Base-by-base conservation (phyloP, 2,113 vertebrate species). In the Platichthys stellatus region DNA sequence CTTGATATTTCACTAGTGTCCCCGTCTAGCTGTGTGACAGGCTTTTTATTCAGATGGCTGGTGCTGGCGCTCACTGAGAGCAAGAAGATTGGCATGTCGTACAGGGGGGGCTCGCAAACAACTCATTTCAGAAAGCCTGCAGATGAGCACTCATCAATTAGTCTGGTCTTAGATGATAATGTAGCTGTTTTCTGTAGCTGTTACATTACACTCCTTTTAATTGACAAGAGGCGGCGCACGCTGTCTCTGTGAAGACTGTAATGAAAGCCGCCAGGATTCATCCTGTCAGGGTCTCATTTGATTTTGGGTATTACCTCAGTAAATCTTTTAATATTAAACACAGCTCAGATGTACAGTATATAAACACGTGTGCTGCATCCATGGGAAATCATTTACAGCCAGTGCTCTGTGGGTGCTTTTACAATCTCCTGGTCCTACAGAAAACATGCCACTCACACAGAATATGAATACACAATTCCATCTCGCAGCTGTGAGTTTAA, bases 121-220 rank as follows among this genome's bases (percentile, higher is more conserved):
- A 43, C 40, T 49, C 67, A 83, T 84, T 84, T 83, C 76, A 70
- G 69, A 82, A 87, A 88, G 69, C 65, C 84, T 74, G 58, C 76
- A 84, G 82, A 82, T 68, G 75, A 83, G 68, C 76, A 20, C 79
- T 86, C 86, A 83, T 88, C 84, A 87, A 87, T 90, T 90, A 87
- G 84, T 65, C 83, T 86, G 81, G 51, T 83, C 69, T 72, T 45
- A 66, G 79, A 85, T 78, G 88, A 89, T 89, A 89, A 84, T 51
- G 24, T 79, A 20, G 73, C 79, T 78, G 78, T 76, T 87, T 79
- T 69, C 61, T 35, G 65, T 75, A 12, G 72, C 70, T 74, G 72
- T 71, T 80, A 78, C 69, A 82, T 89, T 82, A 84, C 82, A 85
- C 74, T 71, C 63, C 69, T 64, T 80, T 88, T 82, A 24, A 82